Evolutionary conservation across 1,140 invertebrate genomes (phyloP).

Genomic region (Procambarus virginalis): DNA sequence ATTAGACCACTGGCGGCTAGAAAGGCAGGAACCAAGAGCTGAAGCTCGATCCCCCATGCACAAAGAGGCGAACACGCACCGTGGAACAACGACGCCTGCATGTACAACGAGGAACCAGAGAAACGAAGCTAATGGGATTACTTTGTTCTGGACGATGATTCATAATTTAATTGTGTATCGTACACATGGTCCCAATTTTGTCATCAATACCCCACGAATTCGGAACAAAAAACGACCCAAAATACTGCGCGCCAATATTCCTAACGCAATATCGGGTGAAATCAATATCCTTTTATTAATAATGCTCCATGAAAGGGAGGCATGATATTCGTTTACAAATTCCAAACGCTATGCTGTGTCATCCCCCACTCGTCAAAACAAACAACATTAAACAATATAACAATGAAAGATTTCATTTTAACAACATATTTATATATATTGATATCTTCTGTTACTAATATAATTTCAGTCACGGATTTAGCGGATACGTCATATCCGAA

Average conservation of each 20-base stretch:
- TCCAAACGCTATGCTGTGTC: no score
- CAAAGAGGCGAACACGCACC: background rate
- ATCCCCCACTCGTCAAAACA: no score
- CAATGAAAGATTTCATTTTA: no score
- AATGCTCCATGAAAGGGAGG: background rate
- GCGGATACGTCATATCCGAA: no score
- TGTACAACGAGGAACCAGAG: background rate
- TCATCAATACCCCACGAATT: background rate
- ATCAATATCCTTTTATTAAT: background rate
- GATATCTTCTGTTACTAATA: no score
- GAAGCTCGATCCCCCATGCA: no score
- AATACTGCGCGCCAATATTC: background rate
- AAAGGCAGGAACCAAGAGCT: no score
- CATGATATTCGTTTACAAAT: no score
- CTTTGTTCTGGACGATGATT: background rate
- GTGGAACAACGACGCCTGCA: background rate
- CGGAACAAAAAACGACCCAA: background rate
- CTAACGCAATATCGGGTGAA: background rate
- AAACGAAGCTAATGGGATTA: background rate
- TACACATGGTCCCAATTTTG: background rate
- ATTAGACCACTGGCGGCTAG: no score
- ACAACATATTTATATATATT: no score
- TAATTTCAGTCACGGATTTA: no score
- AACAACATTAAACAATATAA: no score
- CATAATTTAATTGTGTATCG: background rate